Evolutionary conservation across 1,140 invertebrate species (phyloP).

Genomic region (Meteorus sp.): DNA sequence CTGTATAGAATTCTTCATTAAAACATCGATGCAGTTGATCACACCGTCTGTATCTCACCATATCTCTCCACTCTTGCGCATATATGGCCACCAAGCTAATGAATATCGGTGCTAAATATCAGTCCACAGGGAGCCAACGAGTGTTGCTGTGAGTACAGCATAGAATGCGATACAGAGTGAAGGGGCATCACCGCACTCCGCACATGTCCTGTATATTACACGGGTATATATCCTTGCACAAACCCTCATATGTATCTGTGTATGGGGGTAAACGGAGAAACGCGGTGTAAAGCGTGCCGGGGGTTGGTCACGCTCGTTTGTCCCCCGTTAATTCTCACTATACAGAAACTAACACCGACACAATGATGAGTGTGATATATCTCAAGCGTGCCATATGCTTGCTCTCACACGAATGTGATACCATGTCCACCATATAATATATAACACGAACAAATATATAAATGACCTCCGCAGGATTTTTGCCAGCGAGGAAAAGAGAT

Average conservation of each 20-base stretch:
- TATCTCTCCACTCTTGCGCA: neutral
- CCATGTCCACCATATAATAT: too few relatives aligned
- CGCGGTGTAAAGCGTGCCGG: conserved; percentile 28
- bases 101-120: conserved; percentile 61
- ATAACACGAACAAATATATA: too few relatives aligned
- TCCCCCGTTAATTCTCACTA: conserved; percentile 47
- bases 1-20: too few relatives aligned
- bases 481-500: neutral
- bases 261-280: conserved; percentile 14
- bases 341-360: too few relatives aligned
- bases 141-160: too few relatives aligned
- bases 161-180: conserved; percentile 23
- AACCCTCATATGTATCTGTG: conserved; percentile 1
- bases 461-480: neutral
- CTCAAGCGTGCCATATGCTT: conserved; percentile 21
- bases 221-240: conserved; percentile 39
- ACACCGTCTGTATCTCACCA: too few relatives aligned
- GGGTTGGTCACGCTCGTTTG: conserved; percentile 57
- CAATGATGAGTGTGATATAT: too few relatives aligned
- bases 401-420: conserved; percentile 22
- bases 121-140: conserved; percentile 52
- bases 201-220: conserved; percentile 54
- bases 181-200: conserved; percentile 27
- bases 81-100: conserved; percentile 45
- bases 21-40: too few relatives aligned